Conservation (phyloP, 2,888 invertebrate species). For the Eupithecia exiguata region DNA sequence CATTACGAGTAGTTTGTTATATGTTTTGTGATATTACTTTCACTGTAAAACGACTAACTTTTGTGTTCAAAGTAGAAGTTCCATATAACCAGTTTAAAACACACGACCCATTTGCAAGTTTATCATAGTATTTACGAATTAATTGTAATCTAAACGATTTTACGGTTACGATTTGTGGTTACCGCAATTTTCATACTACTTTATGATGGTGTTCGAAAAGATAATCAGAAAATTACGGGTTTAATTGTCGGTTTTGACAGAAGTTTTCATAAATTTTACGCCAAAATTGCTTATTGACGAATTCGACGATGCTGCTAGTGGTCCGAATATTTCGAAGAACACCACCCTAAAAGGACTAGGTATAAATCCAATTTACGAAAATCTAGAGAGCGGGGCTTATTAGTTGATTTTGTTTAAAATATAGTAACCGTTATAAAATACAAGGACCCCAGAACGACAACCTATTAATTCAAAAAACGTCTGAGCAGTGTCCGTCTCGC, state of each 20-base stretch:
- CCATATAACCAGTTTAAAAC: slow-evolving; percentile 21
- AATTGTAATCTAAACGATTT: slow-evolving; percentile 31
- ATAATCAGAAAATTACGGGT: not conserved
- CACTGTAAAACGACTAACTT: not conserved
- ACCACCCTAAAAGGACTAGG: not conserved
- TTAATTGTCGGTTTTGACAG: not conserved
- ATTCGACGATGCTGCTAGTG: not conserved
- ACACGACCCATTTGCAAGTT: slow-evolving; percentile 41
- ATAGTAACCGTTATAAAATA: not conserved
- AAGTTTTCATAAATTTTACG: not conserved
- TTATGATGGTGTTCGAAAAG: not conserved
- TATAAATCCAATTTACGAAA: not conserved
- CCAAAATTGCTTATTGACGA: not conserved
- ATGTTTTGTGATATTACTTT: slow-evolving; percentile 3
- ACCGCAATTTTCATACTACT: not conserved
- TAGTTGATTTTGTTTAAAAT: not conserved
- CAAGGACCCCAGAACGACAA: not conserved
- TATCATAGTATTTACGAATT: slow-evolving; percentile 35
- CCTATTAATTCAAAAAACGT: not conserved
- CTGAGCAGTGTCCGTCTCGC: not conserved
- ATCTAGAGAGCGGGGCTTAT: not conserved
- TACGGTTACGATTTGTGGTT: slow-evolving; percentile 1
- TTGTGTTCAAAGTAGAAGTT: not conserved
- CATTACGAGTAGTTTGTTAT: not conserved
- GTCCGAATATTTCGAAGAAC: not conserved